Conservation (phyloP, 2,888 invertebrate genomes). For the Agrotis segetum region DNA sequence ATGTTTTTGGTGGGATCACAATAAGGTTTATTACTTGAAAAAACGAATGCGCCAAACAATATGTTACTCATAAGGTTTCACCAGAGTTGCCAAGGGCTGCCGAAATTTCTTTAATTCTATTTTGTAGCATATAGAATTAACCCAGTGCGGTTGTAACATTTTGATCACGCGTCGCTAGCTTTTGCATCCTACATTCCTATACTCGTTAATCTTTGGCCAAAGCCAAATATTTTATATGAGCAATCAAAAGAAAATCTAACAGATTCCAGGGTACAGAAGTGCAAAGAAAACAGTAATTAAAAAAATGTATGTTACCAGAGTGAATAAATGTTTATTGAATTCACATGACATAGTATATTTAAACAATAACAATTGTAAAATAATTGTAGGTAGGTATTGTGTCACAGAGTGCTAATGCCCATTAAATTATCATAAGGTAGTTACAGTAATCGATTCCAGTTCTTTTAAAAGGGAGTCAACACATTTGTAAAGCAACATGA, state of each 20-base stretch:
- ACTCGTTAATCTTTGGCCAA: too few relatives aligned
- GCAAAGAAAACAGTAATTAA: too few relatives aligned
- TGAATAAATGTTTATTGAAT: background rate
- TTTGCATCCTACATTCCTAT: too few relatives aligned
- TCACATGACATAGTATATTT: background rate
- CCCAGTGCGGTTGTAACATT: too few relatives aligned
- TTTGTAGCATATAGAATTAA: too few relatives aligned
- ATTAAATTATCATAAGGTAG: background rate
- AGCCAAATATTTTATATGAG: too few relatives aligned
- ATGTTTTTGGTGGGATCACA: too few relatives aligned
- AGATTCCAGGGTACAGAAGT: background rate
- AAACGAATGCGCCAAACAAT: background rate
- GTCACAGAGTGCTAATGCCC: slow-evolving; percentile 4
- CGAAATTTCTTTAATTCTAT: too few relatives aligned
- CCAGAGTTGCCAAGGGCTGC: background rate
- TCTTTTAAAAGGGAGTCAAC: background rate
- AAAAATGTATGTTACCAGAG: background rate
- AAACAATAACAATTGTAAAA: background rate
- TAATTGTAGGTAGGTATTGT: background rate
- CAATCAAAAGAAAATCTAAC: too few relatives aligned
- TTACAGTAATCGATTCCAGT: background rate
- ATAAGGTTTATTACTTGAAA: background rate
- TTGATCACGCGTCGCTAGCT: too few relatives aligned
- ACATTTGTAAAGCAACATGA: background rate
- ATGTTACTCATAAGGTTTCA: background rate